Percentiles rank a stretch among this genome's conserved stretches.
Evolutionary conservation across 2,113 vertebrate species (phyloP).

Genomic region (Talpa occidentalis): DNA sequence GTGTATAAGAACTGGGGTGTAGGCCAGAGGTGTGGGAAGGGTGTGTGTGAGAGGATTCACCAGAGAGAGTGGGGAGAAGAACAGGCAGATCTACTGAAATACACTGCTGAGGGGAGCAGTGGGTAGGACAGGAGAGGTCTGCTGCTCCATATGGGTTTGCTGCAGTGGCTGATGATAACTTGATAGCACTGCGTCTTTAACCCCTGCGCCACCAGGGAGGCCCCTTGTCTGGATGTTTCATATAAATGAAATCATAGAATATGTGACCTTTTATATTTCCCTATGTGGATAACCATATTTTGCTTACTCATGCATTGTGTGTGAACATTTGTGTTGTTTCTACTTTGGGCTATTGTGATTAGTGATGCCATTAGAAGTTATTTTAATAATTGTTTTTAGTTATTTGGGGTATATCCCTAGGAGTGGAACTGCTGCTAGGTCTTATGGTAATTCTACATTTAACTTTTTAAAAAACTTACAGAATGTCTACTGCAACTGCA

Average conservation of each 20-base stretch:
- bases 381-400: neutral
- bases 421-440: neutral
- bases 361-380: neutral
- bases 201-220: too few species aligned
- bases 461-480: neutral
- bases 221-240: neutral
- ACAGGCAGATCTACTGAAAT: too few species aligned
- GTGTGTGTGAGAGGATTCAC: too few species aligned
- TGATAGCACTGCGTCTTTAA: too few species aligned
- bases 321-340: neutral
- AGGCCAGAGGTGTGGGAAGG: too few species aligned
- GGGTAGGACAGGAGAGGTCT: too few species aligned
- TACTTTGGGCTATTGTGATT: neutral
- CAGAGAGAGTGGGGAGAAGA: too few species aligned
- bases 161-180: too few species aligned
- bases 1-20: too few species aligned
- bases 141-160: too few species aligned
- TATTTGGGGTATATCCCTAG: neutral
- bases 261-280: neutral
- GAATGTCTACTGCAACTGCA: neutral
- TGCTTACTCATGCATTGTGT: neutral
- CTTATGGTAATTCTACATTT: neutral
- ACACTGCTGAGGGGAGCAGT: too few species aligned
- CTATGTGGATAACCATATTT: neutral
- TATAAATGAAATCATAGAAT: neutral